phyloP scores from a whole-genome alignment of 2,113 vertebrate species.

The Fregata magnificens region DNA sequence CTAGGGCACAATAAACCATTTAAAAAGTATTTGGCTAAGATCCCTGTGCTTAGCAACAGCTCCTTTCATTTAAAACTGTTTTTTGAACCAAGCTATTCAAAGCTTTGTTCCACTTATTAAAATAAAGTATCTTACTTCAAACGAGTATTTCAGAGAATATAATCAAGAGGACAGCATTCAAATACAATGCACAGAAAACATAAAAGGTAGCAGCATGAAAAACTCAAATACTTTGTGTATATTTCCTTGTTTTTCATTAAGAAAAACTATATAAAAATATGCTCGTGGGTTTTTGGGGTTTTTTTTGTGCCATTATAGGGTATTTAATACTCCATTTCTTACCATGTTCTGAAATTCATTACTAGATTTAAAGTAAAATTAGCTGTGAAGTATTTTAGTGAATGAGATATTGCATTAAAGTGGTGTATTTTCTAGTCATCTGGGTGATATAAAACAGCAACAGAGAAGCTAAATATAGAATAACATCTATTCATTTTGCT shows the following conservation, averaged over 20 bases:
- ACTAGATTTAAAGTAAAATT: not conserved
- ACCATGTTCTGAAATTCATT: not conserved
- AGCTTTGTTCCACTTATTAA: constrained; percentile 76
- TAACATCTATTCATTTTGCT: not conserved
- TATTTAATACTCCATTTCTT: not conserved
- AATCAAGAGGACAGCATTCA: constrained; percentile 59
- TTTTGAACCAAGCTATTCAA: constrained; percentile 74
- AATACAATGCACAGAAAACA: constrained; percentile 62
- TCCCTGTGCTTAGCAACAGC: constrained; percentile 68
- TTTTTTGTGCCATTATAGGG: not conserved
- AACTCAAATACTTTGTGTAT: constrained; percentile 9
- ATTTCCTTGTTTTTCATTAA: constrained; percentile 53
- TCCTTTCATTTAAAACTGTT: constrained; percentile 77
- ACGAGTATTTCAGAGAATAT: constrained; percentile 61
- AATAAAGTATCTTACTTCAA: constrained; percentile 78
- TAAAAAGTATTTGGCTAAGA: constrained; percentile 79
- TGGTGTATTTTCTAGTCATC: not conserved
- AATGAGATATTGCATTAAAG: not conserved
- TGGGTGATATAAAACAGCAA: not conserved
- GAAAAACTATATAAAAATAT: not conserved
- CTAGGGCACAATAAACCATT: constrained; percentile 80
- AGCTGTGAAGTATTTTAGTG: not conserved
- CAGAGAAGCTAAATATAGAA: not conserved
- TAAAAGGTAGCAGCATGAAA: constrained; percentile 59
- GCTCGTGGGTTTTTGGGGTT: not conserved